phyloP scores from a whole-genome alignment of 1,140 invertebrate genomes.

The Anoplolepis gracilipes region DNA sequence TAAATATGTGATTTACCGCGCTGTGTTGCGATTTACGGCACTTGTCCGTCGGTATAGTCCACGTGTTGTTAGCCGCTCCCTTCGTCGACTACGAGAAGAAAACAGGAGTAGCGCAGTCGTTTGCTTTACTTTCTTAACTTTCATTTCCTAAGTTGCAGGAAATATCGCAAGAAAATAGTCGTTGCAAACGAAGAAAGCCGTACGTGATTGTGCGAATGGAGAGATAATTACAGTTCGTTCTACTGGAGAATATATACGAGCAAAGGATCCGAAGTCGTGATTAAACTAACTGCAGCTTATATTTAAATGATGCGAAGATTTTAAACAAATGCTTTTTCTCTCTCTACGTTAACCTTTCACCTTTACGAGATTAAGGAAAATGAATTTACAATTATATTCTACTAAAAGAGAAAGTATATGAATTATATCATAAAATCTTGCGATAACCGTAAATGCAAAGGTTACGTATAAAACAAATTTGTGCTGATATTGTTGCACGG shows the following conservation, averaged over 20 bases:
- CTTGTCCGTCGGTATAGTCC: neutral
- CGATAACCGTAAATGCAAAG: neutral
- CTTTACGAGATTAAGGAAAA: neutral
- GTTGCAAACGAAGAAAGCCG: conserved; percentile 19
- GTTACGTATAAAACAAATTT: neutral
- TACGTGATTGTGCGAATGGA: conserved; percentile 7
- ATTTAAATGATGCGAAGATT: neutral
- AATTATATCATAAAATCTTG: too few relatives aligned
- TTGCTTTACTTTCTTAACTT: conserved; percentile 47
- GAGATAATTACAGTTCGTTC: conserved; percentile 39
- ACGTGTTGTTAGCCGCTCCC: conserved; percentile 32
- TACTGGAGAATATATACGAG: conserved; percentile 1
- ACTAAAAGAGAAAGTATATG: neutral
- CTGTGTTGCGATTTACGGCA: conserved; percentile 29
- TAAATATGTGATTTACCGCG: conserved; percentile 42
- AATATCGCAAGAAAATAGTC: conserved; percentile 21
- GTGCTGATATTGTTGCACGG: neutral
- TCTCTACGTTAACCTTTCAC: conserved; percentile 18
- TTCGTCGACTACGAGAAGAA: neutral
- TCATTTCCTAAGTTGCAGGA: conserved; percentile 46
- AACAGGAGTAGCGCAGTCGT: neutral
- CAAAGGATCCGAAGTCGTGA: neutral
- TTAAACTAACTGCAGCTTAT: neutral
- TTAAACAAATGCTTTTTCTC: conserved; percentile 1
- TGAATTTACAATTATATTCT: conserved; percentile 2